Evolutionary conservation across 2,797 vertebrate species (phyloP).

Genomic region (Manis crassicaudata): DNA sequence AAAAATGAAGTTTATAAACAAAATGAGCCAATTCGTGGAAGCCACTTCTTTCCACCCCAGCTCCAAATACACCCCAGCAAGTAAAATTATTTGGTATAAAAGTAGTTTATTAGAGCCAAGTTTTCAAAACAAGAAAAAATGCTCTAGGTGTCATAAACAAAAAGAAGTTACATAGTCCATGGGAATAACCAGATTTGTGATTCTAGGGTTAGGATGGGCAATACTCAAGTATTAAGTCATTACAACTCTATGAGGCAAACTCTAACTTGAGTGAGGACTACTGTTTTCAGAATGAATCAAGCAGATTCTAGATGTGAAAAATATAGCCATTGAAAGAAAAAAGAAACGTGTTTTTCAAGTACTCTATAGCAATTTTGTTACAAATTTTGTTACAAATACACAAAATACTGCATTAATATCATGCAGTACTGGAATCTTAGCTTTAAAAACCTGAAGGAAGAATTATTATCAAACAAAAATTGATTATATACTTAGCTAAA

Average conservation of each 20-base stretch:
- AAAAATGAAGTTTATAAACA: not conserved
- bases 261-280: not conserved
- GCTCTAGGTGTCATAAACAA: not conserved
- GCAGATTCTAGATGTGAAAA: not conserved
- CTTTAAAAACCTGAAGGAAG: not conserved
- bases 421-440: not conserved
- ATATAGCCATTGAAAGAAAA: not conserved
- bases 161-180: not conserved
- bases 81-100: not conserved
- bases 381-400: not conserved
- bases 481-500: not conserved
- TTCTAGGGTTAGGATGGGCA: not conserved
- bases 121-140: not conserved
- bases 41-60: not conserved
- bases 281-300: not conserved
- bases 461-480: not conserved
- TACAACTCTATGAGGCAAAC: no score
- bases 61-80: not conserved
- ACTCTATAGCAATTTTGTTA: not conserved
- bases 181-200: not conserved
- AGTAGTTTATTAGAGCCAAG: not conserved
- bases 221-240: no score
- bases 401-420: not conserved
- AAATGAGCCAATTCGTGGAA: not conserved
- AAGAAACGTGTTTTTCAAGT: not conserved